Conservation (phyloP, 2,797 vertebrate genomes). For the Nothura maculosa region DNA sequence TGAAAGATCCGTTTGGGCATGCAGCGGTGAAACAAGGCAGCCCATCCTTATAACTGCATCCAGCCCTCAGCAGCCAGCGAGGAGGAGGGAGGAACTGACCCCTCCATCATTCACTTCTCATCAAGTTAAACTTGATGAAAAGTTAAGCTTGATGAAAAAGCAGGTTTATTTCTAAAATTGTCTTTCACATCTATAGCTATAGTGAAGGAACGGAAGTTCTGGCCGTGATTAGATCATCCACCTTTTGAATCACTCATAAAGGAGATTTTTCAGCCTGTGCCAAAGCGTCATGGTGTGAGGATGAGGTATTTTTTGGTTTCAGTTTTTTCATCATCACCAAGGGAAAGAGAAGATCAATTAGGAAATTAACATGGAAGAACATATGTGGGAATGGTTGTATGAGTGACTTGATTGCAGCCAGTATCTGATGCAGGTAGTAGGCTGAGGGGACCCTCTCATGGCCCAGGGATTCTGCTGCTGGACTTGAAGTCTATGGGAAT, state of each 20-base stretch:
- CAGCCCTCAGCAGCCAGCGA: not conserved
- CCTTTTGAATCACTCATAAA: accelerated
- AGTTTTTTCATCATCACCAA: not conserved
- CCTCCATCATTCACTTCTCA: not conserved
- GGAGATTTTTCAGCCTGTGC: not conserved
- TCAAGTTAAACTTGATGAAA: not conserved
- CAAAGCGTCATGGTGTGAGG: not conserved
- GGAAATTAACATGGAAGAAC: not conserved
- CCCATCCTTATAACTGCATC: not conserved
- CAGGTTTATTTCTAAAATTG: not conserved
- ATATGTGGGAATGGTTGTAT: not conserved
- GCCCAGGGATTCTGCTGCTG: not conserved
- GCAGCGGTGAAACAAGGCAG: not conserved
- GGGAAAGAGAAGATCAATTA: not conserved
- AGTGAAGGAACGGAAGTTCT: not conserved
- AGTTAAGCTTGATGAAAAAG: too few relatives aligned
- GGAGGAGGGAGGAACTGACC: not conserved
- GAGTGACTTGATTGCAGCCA: not conserved
- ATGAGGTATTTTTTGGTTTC: not conserved
- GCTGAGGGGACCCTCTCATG: not conserved
- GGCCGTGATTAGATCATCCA: accelerated
- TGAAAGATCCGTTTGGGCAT: not conserved
- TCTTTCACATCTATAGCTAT: not conserved
- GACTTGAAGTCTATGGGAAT: accelerated
- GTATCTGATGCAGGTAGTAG: not conserved